These are phyloP conservation scores for Patagioenas fasciata DNA, from an alignment of 2,113 vertebrate genomes.

Conservation along the genomic window DNA sequence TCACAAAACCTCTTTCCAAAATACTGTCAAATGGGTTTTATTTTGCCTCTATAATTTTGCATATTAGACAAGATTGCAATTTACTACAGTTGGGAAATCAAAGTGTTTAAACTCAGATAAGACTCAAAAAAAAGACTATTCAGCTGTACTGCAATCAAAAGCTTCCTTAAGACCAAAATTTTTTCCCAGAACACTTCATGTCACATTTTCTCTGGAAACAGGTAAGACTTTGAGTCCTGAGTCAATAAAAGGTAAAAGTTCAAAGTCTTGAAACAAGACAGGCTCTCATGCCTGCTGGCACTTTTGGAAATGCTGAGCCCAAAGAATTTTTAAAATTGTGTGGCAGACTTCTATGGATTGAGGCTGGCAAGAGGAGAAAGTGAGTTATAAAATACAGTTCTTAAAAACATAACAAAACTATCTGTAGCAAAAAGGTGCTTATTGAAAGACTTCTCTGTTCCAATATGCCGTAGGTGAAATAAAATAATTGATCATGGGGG, in stretches of 20 bases:
- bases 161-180: background rate
- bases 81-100: background rate
- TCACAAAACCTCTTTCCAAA: background rate
- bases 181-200: background rate
- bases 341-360: background rate
- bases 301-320: background rate
- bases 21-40: background rate
- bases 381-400: background rate
- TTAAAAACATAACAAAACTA: background rate
- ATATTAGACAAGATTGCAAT: background rate
- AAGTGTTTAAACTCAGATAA: background rate
- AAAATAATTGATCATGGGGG: background rate
- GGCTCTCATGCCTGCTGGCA: background rate
- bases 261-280: background rate
- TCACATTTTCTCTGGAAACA: background rate
- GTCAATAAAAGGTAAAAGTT: background rate
- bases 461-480: background rate
- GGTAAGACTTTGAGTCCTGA: background rate
- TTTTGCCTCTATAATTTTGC: background rate
- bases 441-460: background rate
- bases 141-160: background rate
- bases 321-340: background rate
- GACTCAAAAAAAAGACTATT: background rate
- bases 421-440: background rate
- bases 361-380: background rate